phyloP scores from a whole-genome alignment of 2,888 invertebrate species.

The Aporophyla lueneburgensis region DNA sequence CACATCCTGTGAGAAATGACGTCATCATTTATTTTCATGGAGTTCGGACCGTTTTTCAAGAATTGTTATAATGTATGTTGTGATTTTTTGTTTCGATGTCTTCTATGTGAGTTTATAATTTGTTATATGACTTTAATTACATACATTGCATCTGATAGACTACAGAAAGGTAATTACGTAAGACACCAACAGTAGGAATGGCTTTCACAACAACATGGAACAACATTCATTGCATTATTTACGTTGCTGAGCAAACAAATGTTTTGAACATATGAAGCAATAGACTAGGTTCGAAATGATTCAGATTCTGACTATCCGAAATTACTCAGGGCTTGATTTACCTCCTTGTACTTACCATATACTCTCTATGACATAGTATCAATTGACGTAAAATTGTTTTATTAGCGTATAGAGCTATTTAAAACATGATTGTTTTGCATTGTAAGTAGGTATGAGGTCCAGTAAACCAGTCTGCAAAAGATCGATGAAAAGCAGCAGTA shows the following conservation, averaged over 20 bases:
- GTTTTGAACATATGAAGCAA: too few relatives aligned
- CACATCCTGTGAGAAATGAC: constrained; percentile 45
- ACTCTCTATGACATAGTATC: too few relatives aligned
- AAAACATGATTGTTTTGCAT: background rate
- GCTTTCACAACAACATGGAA: too few relatives aligned
- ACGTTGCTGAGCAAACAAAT: too few relatives aligned
- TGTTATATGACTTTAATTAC: background rate
- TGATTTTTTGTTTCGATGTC: background rate
- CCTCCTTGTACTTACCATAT: background rate
- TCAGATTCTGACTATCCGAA: background rate
- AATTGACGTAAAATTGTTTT: background rate
- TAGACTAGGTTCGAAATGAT: too few relatives aligned
- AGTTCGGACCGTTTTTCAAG: constrained; percentile 5
- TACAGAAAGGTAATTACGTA: too few relatives aligned
- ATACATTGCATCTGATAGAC: background rate
- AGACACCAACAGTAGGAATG: too few relatives aligned
- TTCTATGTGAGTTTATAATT: background rate
- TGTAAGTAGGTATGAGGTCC: background rate
- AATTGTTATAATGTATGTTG: background rate
- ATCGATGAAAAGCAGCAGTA: background rate
- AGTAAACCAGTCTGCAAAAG: background rate
- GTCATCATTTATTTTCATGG: background rate
- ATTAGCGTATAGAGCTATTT: background rate
- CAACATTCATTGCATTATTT: too few relatives aligned
- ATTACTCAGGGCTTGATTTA: background rate